Evolutionary conservation across 92 coral and sea anemone genomes (phyloP), one percentile per base, ranked within the genome.

Genomic region (Phenganax subtilis): DNA sequence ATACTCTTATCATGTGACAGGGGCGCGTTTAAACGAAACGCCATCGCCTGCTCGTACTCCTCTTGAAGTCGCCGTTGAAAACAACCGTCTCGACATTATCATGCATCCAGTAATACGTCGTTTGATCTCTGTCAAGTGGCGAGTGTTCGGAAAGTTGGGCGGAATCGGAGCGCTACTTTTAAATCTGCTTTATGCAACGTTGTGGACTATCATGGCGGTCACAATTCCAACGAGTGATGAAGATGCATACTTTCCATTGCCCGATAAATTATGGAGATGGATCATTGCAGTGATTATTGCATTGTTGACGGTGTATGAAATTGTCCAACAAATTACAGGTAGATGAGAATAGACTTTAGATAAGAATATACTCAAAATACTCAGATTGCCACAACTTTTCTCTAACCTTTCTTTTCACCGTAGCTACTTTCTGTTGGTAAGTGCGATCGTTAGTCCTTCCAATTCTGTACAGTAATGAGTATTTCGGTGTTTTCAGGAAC

Each of bases 21-120:
- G 83, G 20, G 83, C 74, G 65, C 83, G 83, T 8, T 55, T 79
- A 14, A 52, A 79, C 27, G 83, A 79, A 79, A 79, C 74, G 16
- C 31, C 83, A 29, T 79, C 83, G 4, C 72, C 83, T 14, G 83
- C 74, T 17, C 83, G 83, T 9, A 79, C 74, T 27, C 83, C 83
- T 16, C 74, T 79, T 8, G 83, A 79, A 54, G 83, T 79, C 29
- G 83, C 83, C 63, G 83, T 79, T 20, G 83, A 79, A 55, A 79
- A 79, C 30, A 79, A 79, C 62, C 83, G 83, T 10, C 74, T 79
- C 52, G 83, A 79, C 55, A 79, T 79, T 9, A 79, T 79, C 65
- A 79, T 79, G 83, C 83, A 79, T 54, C 83, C 83, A 12, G 83
- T 79, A 6, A 79, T 79, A 6, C 73, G 83, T 31, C 83, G 83